These are phyloP conservation scores for Calameuta filiformis DNA, from an alignment of 2,888 invertebrate species.

Conservation along the genomic window DNA sequence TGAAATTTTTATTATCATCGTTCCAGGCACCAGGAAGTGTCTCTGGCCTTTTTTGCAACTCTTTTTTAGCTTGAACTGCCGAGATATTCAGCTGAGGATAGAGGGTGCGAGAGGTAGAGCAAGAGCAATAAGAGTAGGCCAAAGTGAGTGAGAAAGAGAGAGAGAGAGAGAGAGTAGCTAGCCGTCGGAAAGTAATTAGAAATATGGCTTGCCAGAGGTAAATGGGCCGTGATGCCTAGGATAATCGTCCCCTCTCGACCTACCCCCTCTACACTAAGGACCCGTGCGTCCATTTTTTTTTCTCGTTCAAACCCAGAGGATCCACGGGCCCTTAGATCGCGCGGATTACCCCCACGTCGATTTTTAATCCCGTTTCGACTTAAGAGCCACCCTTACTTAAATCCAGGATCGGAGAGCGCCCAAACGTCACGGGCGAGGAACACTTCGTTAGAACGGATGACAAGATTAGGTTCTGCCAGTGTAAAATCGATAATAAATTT, in stretches of 20 bases:
- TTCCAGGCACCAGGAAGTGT: constrained; percentile 12
- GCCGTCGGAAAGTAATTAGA: constrained; percentile 60
- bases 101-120: constrained; percentile 4
- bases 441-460: not conserved
- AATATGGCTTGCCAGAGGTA: constrained; percentile 58
- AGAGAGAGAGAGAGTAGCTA: constrained; percentile 32
- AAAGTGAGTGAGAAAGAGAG: constrained; percentile 26
- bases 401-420: not conserved
- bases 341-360: constrained; percentile 6
- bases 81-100: constrained; percentile 1
- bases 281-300: constrained; percentile 25
- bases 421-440: not conserved
- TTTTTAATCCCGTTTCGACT: constrained; percentile 7
- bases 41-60: constrained; percentile 16
- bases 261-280: constrained; percentile 11
- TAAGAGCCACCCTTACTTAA: not conserved
- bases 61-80: not conserved
- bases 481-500: not conserved
- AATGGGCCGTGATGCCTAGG: constrained; percentile 58
- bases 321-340: not conserved
- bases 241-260: constrained; percentile 43
- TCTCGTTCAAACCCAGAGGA: not conserved
- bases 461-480: not conserved
- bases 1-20: constrained; percentile 35
- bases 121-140: constrained; percentile 6